phyloP scores from a whole-genome alignment of 92 coral and sea anemone genomes.

The Chrysogorgia sp. region DNA sequence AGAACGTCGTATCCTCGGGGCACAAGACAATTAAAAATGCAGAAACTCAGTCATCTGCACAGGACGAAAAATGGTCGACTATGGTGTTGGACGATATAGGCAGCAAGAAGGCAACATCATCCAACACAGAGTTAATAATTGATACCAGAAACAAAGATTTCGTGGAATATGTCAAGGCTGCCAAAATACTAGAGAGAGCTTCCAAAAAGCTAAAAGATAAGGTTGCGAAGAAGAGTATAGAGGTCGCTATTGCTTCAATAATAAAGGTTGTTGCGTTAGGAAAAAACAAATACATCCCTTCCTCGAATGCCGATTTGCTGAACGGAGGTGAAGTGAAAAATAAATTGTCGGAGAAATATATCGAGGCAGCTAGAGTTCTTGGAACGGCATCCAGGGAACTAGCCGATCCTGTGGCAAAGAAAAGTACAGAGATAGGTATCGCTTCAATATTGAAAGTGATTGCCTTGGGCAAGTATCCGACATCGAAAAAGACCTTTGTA shows the following conservation, averaged over 20 bases:
- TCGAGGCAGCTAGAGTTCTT: slow-evolving; percentile 88
- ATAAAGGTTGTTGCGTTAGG: slow-evolving; percentile 59
- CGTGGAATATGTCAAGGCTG: slow-evolving; percentile 67
- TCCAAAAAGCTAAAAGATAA: slow-evolving; percentile 87
- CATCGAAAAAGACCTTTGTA: slow-evolving; percentile 22
- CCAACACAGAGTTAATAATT: slow-evolving; percentile 1
- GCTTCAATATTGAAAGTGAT: slow-evolving; percentile 86
- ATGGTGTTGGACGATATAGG: background rate
- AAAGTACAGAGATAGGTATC: slow-evolving; percentile 90
- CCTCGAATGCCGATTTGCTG: background rate
- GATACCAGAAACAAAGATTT: background rate
- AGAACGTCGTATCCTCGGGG: slow-evolving; percentile 15
- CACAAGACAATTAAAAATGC: background rate
- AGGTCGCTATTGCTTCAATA: slow-evolving; percentile 93
- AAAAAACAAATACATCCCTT: slow-evolving; percentile 2
- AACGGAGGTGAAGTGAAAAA: slow-evolving; percentile 34
- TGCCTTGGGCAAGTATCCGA: slow-evolving; percentile 8
- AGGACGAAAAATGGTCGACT: background rate
- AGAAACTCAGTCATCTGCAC: background rate
- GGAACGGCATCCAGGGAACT: slow-evolving; percentile 91
- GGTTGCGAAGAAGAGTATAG: slow-evolving; percentile 87
- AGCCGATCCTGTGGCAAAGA: slow-evolving; percentile 87
- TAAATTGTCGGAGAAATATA: slow-evolving; percentile 50
- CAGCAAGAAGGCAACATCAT: background rate
- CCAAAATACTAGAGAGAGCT: slow-evolving; percentile 84